Evolutionary conservation across 2,888 invertebrate species (phyloP).

Genomic region (Hirtodrosophila histrioides): DNA sequence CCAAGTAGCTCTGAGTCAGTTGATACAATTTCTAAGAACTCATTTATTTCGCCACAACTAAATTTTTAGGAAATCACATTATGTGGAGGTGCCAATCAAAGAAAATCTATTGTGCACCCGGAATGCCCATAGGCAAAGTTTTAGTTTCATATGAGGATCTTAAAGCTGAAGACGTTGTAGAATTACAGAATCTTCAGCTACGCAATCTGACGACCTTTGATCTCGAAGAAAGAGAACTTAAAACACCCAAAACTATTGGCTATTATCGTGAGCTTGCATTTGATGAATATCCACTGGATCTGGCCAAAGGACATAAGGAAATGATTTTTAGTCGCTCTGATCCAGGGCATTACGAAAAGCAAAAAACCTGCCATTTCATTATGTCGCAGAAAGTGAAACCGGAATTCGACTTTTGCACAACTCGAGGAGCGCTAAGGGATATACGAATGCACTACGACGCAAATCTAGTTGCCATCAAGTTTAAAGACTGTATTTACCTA

Average conservation of each 20-base stretch:
- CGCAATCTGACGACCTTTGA: constrained; percentile 11
- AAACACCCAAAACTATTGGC: constrained; percentile 2
- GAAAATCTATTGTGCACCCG: neutral
- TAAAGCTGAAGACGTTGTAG: neutral
- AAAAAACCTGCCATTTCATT: constrained; percentile 18
- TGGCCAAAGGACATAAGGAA: constrained; percentile 1
- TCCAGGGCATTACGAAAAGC: constrained; percentile 1
- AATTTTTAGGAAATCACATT: too few relatives aligned
- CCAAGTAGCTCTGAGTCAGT: too few relatives aligned
- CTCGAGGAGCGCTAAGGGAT: neutral
- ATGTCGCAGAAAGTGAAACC: constrained; percentile 4
- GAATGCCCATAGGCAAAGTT: neutral
- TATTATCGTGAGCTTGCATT: constrained; percentile 8
- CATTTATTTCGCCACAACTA: too few relatives aligned
- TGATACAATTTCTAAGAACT: too few relatives aligned
- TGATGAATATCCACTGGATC: constrained; percentile 20
- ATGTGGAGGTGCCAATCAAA: too few relatives aligned
- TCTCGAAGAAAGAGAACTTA: neutral
- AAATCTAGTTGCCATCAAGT: constrained; percentile 9
- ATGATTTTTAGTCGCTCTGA: constrained; percentile 12
- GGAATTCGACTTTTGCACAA: constrained; percentile 23
- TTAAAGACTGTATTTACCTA: constrained; percentile 19
- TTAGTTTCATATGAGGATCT: neutral
- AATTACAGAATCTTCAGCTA: constrained; percentile 3
- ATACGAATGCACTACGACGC: neutral